Evolutionary conservation across 53 echinoderm and acorn worm genomes (phyloP).

Genomic region (Temnopleurus reevesii): DNA sequence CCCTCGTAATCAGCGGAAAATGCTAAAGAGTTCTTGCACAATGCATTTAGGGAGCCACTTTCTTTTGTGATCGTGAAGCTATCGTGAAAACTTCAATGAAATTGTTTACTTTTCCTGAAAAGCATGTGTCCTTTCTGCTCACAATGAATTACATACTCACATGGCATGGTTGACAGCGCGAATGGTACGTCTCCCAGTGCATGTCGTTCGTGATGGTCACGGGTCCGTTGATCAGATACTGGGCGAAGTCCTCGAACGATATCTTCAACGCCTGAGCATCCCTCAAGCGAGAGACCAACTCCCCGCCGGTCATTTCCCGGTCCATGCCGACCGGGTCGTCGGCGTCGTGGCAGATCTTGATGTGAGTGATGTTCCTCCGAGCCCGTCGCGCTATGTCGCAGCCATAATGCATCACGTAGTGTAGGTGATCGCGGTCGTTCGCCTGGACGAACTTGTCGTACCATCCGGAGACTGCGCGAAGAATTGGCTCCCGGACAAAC

Average conservation of each 20-base stretch:
- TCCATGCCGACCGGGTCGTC: background rate
- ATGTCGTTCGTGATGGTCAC: constrained; percentile 58
- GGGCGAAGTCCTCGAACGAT: constrained; percentile 67
- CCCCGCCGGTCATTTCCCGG: background rate
- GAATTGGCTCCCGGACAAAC: constrained; percentile 73
- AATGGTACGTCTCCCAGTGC: constrained; percentile 84
- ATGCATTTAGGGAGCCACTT: too few species aligned
- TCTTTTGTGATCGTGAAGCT: too few species aligned
- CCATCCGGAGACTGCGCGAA: constrained; percentile 68
- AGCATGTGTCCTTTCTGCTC: too few species aligned
- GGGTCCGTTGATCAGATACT: constrained; percentile 57
- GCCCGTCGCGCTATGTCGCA: constrained; percentile 43
- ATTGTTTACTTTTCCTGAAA: too few species aligned
- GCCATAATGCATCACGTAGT: constrained; percentile 46
- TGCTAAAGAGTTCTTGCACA: too few species aligned
- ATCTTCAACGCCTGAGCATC: background rate
- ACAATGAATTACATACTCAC: background rate
- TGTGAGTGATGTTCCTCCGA: background rate
- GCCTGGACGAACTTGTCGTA: constrained; percentile 62
- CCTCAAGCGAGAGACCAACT: background rate
- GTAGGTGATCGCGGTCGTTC: constrained; percentile 16
- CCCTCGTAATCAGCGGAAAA: too few species aligned
- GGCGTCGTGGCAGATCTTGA: background rate
- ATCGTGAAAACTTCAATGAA: too few species aligned
- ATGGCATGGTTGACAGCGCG: constrained; percentile 77